These are phyloP conservation scores for Oreotragus oreotragus DNA, from an alignment of 2,113 vertebrate species.

Conservation along the genomic window DNA sequence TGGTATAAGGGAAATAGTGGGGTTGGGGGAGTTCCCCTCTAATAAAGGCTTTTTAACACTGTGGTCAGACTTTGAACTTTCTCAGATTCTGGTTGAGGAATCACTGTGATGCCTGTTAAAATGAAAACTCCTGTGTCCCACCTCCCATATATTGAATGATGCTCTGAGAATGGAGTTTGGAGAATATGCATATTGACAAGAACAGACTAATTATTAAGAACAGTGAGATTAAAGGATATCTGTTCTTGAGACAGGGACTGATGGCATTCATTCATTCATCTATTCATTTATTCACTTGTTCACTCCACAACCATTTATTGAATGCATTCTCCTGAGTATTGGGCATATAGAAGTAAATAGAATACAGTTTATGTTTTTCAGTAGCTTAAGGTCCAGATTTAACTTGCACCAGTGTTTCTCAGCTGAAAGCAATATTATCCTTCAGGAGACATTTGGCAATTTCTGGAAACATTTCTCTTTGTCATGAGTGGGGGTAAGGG, in stretches of 20 bases:
- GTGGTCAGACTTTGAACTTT: background rate
- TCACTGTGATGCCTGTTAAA: background rate
- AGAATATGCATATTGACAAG: background rate
- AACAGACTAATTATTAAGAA: background rate
- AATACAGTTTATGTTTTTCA: background rate
- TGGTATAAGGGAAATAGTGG: background rate
- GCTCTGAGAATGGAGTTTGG: background rate
- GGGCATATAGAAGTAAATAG: background rate
- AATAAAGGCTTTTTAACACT: background rate
- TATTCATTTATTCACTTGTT: background rate
- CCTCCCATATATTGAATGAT: background rate
- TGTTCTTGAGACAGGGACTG: background rate
- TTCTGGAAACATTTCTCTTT: background rate
- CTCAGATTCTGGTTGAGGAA: background rate
- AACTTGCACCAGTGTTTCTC: background rate
- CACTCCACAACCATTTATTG: background rate
- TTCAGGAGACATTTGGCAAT: background rate
- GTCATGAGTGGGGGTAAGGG: background rate
- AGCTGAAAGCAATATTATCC: background rate
- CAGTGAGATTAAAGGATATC: background rate
- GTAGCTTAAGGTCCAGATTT: background rate
- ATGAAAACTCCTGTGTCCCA: background rate
- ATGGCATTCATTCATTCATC: background rate
- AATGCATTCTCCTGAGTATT: background rate
- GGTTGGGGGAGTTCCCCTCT: background rate